phyloP scores from a whole-genome alignment of 2,113 vertebrate species.

The Blennius ocellaris region DNA sequence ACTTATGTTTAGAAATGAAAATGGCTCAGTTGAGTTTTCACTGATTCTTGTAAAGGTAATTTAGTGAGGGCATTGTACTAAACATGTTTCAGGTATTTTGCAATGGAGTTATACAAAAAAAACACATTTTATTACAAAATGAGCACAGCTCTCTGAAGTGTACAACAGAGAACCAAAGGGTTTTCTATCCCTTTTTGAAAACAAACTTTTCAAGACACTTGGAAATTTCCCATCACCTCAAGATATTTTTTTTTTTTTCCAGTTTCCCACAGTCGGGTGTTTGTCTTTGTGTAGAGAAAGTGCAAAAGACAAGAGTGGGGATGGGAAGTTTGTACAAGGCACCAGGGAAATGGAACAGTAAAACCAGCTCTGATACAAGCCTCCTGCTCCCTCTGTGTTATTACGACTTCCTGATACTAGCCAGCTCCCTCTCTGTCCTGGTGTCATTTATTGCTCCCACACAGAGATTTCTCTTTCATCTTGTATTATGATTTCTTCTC shows the following conservation, averaged over 20 bases:
- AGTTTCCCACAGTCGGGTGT: conserved; percentile 6
- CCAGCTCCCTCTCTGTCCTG: conserved; percentile 45
- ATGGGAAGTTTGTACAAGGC: conserved; percentile 24
- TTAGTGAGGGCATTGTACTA: conserved; percentile 10
- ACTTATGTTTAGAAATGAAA: conserved; percentile 46
- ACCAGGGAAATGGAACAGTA: conserved; percentile 23
- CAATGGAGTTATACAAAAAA: too few species aligned
- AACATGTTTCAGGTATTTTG: conserved; percentile 2
- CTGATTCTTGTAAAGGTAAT: conserved; percentile 19
- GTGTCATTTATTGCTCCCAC: conserved; percentile 47
- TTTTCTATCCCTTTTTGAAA: not conserved
- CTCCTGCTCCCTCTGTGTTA: conserved; percentile 40
- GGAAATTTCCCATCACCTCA: not conserved
- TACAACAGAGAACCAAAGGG: not conserved
- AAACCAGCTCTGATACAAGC: conserved; percentile 25
- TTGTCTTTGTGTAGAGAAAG: conserved; percentile 5
- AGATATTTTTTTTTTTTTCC: not conserved
- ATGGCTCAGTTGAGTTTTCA: conserved; percentile 26
- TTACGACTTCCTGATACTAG: conserved; percentile 58
- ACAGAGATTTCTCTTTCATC: conserved; percentile 56
- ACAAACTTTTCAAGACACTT: not conserved
- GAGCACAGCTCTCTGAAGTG: not conserved
- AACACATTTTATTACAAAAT: too few species aligned
- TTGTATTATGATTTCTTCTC: conserved; percentile 53
- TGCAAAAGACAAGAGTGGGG: conserved; percentile 9